Base-by-base conservation (phyloP, 1,140 invertebrate genomes). In the Tetramorium simillimum region DNA sequence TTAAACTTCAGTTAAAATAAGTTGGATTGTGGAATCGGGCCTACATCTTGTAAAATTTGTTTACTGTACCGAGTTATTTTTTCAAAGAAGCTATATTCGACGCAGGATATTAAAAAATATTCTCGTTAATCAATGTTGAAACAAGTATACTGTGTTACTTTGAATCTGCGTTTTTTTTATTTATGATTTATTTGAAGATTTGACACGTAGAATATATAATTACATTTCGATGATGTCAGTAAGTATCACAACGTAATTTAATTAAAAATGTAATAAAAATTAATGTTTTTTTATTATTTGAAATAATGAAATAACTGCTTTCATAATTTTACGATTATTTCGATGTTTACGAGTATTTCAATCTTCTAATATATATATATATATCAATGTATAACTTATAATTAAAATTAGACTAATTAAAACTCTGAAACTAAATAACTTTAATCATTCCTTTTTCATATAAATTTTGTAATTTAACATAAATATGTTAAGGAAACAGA, bases 41-140 rank as follows among this genome's bases (percentile, higher is more conserved):
- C n/a, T n/a, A 51, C 7, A 49, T 78, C n/a, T n/a, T 33, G 7
- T 53, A 28, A 81, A 81, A 56, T 70, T 70, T 69, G 10, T 28
- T 46, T 1, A 1, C 1, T 46, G 14, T 12, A 24, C 3, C 12
- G 6, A 67, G 7, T 3, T 40, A 40, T 6, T 40, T 65, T 37
- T 51, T 78, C 18, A 10, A 46, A 77, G 6, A 12, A 37, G 9
- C 3, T 65, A 2, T 18, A 2, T 40, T 18, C 4, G 10, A 0
- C 5, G 3, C 16, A 65, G 58, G 12, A 81, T 67, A 80, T 80
- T 69, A 2, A 33, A 12, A 43, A 21, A 28, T 43, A 24, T 56
- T 7, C 49, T 56, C n/a, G 10, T 77, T 43, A 60, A 75, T 60
- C 14, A 60, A 33, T 46, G 14, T 73, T 69, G 9, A 62, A 46